A percentile compares a stretch with the other conserved stretches of the same genome.
Conservation (phyloP, 1,140 invertebrate species). For the Drosophila busckii region DNA sequence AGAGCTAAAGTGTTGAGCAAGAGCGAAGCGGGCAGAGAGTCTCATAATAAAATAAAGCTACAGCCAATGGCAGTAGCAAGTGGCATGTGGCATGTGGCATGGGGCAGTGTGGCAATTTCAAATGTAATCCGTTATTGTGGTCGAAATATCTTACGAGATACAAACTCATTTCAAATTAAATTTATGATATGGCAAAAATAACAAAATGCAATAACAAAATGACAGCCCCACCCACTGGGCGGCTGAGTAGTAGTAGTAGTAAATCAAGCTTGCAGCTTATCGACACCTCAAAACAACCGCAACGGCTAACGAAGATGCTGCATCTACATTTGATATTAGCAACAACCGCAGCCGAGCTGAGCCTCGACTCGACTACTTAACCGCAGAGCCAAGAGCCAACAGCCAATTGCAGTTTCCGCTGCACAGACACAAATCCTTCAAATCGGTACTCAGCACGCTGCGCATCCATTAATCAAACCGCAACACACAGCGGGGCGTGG, state of each 20-base stretch:
- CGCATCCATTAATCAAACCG: slow-evolving; percentile 56
- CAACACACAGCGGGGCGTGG: slow-evolving; percentile 23
- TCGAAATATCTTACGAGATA: slow-evolving; percentile 45
- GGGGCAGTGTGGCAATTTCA: slow-evolving; percentile 44
- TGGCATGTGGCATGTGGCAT: background rate
- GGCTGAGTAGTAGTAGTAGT: slow-evolving; percentile 1
- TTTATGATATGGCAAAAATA: slow-evolving; percentile 75
- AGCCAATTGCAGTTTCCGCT: slow-evolving; percentile 8
- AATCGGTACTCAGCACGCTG: too few relatives aligned
- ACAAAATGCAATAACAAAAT: slow-evolving; percentile 51
- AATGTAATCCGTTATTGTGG: slow-evolving; percentile 73
- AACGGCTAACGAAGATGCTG: slow-evolving; percentile 27
- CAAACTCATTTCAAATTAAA: slow-evolving; percentile 74
- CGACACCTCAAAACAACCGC: slow-evolving; percentile 61
- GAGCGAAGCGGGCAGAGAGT: background rate
- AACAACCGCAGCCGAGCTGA: slow-evolving; percentile 4
- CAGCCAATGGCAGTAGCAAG: background rate
- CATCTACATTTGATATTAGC: background rate
- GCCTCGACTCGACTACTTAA: too few relatives aligned
- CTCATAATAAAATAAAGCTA: too few relatives aligned
- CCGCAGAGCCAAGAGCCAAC: slow-evolving; percentile 10
- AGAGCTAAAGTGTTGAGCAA: background rate
- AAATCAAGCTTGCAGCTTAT: background rate
- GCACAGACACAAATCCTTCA: background rate
- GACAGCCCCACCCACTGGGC: slow-evolving; percentile 13